phyloP scores from a whole-genome alignment of 2,113 vertebrate genomes.

The Sardina pilchardus region DNA sequence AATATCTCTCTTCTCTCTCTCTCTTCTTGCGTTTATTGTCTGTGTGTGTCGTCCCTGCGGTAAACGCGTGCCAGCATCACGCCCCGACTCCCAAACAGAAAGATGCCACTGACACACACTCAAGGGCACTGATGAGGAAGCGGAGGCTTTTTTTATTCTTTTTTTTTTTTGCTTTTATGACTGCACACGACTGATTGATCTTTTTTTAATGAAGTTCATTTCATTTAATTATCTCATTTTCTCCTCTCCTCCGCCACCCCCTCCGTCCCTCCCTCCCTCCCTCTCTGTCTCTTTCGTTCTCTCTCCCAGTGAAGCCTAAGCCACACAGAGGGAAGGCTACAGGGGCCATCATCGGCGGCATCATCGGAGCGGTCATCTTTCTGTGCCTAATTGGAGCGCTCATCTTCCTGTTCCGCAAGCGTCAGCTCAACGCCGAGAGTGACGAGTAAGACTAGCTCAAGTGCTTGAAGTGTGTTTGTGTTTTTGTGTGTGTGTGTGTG shows the following conservation, averaged over 20 bases:
- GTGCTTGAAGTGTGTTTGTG: background rate
- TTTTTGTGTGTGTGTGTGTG: too few relatives aligned
- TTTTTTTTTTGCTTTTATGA: background rate
- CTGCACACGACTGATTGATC: background rate
- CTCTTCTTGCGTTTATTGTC: background rate
- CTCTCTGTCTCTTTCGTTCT: constrained; percentile 18
- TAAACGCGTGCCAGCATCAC: background rate
- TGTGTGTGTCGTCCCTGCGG: background rate
- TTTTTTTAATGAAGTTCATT: constrained; percentile 13
- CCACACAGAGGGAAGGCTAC: constrained; percentile 58
- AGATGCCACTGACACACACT: background rate
- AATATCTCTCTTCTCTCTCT: background rate
- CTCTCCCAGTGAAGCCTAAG: constrained; percentile 61
- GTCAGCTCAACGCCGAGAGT: constrained; percentile 59
- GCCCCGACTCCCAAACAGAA: background rate
- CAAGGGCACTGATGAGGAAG: background rate
- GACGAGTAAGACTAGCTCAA: constrained; percentile 70
- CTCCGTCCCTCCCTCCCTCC: background rate
- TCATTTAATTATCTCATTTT: constrained; percentile 15
- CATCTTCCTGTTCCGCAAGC: constrained; percentile 72
- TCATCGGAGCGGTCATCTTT: constrained; percentile 73
- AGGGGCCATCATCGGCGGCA: constrained; percentile 76
- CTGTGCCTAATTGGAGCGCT: constrained; percentile 63
- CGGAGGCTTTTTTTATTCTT: too few relatives aligned
- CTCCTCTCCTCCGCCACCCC: background rate